Base-by-base conservation (phyloP, 2,888 invertebrate genomes). In the Lacanobia wlatinum region DNA sequence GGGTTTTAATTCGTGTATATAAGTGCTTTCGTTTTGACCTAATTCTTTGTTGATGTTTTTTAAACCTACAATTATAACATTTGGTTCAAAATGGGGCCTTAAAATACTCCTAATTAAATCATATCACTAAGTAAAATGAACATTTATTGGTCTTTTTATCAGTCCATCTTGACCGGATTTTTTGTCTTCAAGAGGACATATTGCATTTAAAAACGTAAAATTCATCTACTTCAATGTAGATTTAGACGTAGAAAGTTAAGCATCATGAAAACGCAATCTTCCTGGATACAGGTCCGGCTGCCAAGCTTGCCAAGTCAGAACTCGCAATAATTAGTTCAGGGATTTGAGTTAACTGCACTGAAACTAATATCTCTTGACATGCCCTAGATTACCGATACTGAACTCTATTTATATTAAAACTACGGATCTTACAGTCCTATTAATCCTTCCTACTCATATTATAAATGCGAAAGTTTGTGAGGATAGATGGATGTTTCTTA, bases 291-390 rank as follows among this genome's bases (percentile, higher is more conserved):
- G 43, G 56, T 63, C 43, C 58, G 38, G 74, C 43, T 43, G 43
- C 43, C 14, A 43, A 28, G 67, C 43, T 79, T 58, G 60, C 78
- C 64, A 79, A 83, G 80, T 67, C 79, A 69, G 62, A 58, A 55
- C 73, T 78, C 50, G 66, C 58, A 60, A 64, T 80, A 80, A 80
- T 80, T 80, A 80, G 80, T 79, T 73, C 43, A 53, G 80, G 80
- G 80, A 83, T 80, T 80, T 80, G 74, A 74, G 66, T 64, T 66
- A 73, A 79, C 83, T 67, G 70, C 60, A 64, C 53, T 70, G 74
- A 64, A 80, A 79, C 65, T 76, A 76, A 79, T 77, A 23, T 63
- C 40, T 63, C 65, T 50, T 73, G 76, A 80, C 80, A 40, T 59
- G 80, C 18, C 53, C 48, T 60, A 55, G 43, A 73, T 79, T 80